phyloP scores from a whole-genome alignment of 2,797 vertebrate genomes.

The Melopsittacus undulatus region DNA sequence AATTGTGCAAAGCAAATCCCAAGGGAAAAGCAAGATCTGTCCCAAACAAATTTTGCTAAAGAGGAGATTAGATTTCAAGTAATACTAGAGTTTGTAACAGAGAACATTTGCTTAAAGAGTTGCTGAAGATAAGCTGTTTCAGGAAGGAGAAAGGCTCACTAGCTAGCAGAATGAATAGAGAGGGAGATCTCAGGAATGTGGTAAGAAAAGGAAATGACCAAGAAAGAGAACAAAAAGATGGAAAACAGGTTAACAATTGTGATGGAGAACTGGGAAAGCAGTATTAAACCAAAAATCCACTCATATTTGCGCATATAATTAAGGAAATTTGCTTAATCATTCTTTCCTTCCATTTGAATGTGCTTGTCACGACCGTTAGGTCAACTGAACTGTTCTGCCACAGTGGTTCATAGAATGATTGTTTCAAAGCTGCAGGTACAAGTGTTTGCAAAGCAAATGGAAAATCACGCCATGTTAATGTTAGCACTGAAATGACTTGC shows the following conservation, averaged over 20 bases:
- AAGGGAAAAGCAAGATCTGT: background rate
- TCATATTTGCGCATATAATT: background rate
- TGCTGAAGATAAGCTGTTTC: conserved; percentile 9
- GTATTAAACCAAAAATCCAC: background rate
- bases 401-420: background rate
- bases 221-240: background rate
- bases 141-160: conserved; percentile 7
- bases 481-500: background rate
- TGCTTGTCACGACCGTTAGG: background rate
- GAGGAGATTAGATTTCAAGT: background rate
- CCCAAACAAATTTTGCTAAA: background rate
- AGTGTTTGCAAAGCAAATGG: background rate
- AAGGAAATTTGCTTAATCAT: background rate
- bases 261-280: background rate
- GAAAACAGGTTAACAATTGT: background rate
- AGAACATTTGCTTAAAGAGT: background rate
- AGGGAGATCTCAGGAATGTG: background rate
- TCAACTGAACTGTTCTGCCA: background rate
- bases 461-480: background rate
- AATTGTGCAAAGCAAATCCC: background rate
- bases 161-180: background rate
- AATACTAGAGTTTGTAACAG: background rate
- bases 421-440: background rate
- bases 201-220: background rate
- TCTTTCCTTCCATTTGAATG: background rate